Percentiles rank a stretch among this genome's conserved stretches.
Evolutionary conservation across 2,113 vertebrate species (phyloP).

Genomic region (Corvus moneduloides): DNA sequence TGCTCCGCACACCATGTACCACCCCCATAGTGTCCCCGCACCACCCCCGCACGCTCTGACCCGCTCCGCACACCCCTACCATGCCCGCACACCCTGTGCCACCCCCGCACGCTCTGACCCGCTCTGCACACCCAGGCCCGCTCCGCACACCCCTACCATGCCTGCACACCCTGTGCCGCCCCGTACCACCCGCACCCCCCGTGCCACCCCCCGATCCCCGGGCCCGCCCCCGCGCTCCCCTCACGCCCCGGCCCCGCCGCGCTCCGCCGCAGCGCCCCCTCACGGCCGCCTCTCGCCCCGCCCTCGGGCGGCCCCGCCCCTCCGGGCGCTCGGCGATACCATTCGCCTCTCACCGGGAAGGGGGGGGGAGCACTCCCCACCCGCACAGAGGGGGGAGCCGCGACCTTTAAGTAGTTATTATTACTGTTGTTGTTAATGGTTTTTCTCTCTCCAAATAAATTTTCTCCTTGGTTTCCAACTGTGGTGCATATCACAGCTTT

Average conservation of each 20-base stretch:
- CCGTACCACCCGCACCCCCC: background rate
- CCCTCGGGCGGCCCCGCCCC: background rate
- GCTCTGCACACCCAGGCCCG: too few relatives aligned
- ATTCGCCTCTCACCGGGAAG: background rate
- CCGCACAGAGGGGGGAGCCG: background rate
- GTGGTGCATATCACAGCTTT: background rate
- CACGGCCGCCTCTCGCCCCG: background rate
- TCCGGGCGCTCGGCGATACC: background rate
- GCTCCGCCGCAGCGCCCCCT: background rate
- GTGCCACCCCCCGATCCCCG: too few relatives aligned
- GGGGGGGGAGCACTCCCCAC: background rate
- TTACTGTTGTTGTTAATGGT: fast-evolving
- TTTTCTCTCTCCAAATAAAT: background rate
- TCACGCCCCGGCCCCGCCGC: background rate
- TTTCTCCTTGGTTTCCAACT: background rate
- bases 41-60: background rate
- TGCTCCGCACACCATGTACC: background rate
- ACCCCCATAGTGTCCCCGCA: background rate
- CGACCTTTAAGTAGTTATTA: background rate
- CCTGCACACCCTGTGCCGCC: too few relatives aligned
- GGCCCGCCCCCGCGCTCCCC: background rate
- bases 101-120: background rate
- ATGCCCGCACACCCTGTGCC: too few relatives aligned
- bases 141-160: background rate
- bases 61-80: background rate